A percentile compares a stretch with the other conserved stretches of the same genome.
These are phyloP conservation scores for Agelas oroides DNA, from an alignment of 37 sponge, comb jelly and placozoan species.

Conservation along the genomic window DNA sequence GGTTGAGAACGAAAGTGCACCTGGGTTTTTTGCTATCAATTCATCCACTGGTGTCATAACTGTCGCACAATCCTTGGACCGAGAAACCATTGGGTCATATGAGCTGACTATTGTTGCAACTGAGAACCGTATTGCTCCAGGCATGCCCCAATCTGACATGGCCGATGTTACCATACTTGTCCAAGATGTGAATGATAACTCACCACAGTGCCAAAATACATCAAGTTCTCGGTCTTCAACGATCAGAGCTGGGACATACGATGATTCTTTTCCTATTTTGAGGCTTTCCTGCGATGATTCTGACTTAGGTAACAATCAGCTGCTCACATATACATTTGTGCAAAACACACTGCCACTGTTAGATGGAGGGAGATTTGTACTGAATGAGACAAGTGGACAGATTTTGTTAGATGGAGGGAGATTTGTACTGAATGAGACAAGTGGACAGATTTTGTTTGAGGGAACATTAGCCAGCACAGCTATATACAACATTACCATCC, in stretches of 20 bases:
- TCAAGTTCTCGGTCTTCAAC: too few relatives aligned
- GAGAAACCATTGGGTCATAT: too few relatives aligned
- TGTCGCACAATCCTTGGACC: too few relatives aligned
- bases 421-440: constrained; percentile 1
- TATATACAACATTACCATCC: background rate
- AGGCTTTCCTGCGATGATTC: constrained; percentile 14
- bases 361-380: constrained; percentile 1
- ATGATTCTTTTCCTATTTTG: background rate
- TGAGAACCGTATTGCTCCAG: too few relatives aligned
- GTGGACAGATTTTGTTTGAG: constrained; percentile 2
- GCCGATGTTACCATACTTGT: constrained; percentile 8
- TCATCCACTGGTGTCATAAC: too few relatives aligned
- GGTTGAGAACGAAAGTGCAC: too few relatives aligned
- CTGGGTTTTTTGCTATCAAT: too few relatives aligned
- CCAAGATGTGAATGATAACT: constrained; percentile 64
- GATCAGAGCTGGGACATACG: background rate
- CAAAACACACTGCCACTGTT: background rate
- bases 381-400: constrained; percentile 4
- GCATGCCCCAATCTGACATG: too few relatives aligned
- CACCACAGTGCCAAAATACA: constrained; percentile 27
- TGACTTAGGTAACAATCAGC: constrained; percentile 13
- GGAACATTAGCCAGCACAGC: background rate
- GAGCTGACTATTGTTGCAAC: too few relatives aligned
- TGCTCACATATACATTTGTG: background rate
- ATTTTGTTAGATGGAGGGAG: background rate